Conservation (phyloP, 2,888 invertebrate species). For the Stenodema calcarata region DNA sequence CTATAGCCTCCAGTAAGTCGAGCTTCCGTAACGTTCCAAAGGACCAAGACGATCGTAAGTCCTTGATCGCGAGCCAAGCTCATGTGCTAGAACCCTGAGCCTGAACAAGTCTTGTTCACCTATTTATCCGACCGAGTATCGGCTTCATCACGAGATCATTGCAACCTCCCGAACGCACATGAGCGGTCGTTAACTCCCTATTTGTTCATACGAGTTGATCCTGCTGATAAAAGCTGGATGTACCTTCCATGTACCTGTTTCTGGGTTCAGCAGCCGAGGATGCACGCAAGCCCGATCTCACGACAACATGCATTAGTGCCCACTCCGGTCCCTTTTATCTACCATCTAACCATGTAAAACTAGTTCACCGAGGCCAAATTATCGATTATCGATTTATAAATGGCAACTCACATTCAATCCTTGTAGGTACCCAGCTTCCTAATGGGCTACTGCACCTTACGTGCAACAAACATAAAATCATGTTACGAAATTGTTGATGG, state of each 20-base stretch:
- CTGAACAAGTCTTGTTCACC: constrained; percentile 18
- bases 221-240: constrained; percentile 32
- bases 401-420: background rate
- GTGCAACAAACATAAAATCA: background rate
- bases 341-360: constrained; percentile 32
- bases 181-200: constrained; percentile 46
- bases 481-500: too few species aligned
- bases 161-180: constrained; percentile 34
- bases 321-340: constrained; percentile 32
- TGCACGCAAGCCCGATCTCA: constrained; percentile 40
- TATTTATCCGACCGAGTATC: constrained; percentile 3
- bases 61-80: background rate
- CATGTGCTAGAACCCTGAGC: background rate
- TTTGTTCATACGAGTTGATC: constrained; percentile 46
- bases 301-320: constrained; percentile 41
- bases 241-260: constrained; percentile 36
- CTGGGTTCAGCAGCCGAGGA: constrained; percentile 37
- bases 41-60: background rate
- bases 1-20: background rate
- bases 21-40: background rate
- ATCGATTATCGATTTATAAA: constrained; percentile 32
- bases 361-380: constrained; percentile 29
- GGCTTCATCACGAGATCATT: constrained; percentile 43
- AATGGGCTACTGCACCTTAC: background rate
- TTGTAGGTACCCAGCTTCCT: background rate